Base-by-base conservation (phyloP, 2,113 vertebrate species). In the Amblyornis subalaris region DNA sequence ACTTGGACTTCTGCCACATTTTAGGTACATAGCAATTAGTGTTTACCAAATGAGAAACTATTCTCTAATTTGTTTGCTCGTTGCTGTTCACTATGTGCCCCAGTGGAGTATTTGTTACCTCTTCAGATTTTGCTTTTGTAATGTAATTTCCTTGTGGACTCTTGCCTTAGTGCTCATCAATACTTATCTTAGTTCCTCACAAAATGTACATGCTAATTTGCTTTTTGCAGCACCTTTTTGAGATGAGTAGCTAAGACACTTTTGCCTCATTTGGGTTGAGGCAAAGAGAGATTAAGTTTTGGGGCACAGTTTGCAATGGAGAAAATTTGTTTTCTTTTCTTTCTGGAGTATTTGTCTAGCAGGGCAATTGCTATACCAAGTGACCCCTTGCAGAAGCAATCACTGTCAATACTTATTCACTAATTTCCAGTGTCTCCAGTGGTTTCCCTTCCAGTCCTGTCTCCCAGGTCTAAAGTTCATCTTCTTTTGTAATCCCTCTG, bases 61-160 rank as follows among this genome's bases (percentile, higher is more conserved):
- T 85, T 81, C 55, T 47, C 21, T 67, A 72, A 67, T 93, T 87
- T 87, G 33, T 87, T 92, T 88, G 35, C n/a, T 94, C 26, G 36
- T 78, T 1, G 0, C 51, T 62, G 26, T 80, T 94, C 44, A 7
- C 2, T 21, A 7, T 76, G 23, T 66, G 40, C 51, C 61, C 40
- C 55, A 50, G 31, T 35, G 38, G 47, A 80, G 6, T 19, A 4
- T 85, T 86, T 89, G 14, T 77, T 86, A 42, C 61, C 36, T 71
- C 57, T 80, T 93, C 55, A 84, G 44, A 71, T 80, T 88, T 86
- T 92, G 26, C n/a, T 86, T 88, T 77, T 74, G 21, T 81, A 84
- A 60, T 51, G 84, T 78, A 70, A 86, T 93, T 95, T 92, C 57
- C 45, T 77, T 48, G 48, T 61, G 60, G 89, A 53, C 65, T 96